These are phyloP conservation scores for Agrotis puta DNA, from an alignment of 2,888 invertebrate species.

Conservation along the genomic window DNA sequence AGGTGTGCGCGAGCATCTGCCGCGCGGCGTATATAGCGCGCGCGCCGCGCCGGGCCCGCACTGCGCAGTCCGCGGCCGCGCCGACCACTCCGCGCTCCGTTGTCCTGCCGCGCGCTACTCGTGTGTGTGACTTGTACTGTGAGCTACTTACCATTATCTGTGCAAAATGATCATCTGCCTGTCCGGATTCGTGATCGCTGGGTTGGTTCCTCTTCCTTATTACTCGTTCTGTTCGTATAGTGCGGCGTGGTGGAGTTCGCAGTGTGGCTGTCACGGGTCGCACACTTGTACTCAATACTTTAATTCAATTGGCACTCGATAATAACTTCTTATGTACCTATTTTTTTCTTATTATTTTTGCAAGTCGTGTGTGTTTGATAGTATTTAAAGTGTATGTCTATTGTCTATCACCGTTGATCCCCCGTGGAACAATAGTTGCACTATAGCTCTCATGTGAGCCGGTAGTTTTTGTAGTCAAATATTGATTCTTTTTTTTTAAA, in stretches of 20 bases:
- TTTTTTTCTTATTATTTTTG: not conserved
- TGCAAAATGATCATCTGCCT: slow-evolving; percentile 88
- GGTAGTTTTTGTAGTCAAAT: no score
- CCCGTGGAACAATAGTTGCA: no score
- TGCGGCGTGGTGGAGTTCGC: not conserved
- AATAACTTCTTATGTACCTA: not conserved
- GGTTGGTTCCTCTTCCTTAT: slow-evolving; percentile 76
- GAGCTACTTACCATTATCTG: slow-evolving; percentile 12
- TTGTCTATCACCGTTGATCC: no score
- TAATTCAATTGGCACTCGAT: not conserved
- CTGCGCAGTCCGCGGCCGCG: slow-evolving; percentile 8
- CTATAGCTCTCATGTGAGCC: no score
- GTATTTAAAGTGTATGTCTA: not conserved
- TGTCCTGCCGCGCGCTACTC: slow-evolving; percentile 5
- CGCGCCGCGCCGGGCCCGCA: slow-evolving; percentile 40
- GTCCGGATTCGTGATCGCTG: slow-evolving; percentile 89
- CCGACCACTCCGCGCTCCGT: not conserved
- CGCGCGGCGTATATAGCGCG: slow-evolving; percentile 51
- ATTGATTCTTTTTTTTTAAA: no score
- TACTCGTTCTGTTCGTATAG: not conserved
- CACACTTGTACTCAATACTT: not conserved
- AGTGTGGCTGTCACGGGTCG: not conserved
- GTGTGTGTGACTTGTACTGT: not conserved
- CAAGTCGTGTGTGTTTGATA: not conserved
- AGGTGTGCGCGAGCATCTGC: slow-evolving; percentile 48